Percentiles rank a stretch among this genome's conserved stretches.
These are phyloP conservation scores for Trialeurodes vaporariorum DNA, from an alignment of 1,140 invertebrate species.

Conservation along the genomic window DNA sequence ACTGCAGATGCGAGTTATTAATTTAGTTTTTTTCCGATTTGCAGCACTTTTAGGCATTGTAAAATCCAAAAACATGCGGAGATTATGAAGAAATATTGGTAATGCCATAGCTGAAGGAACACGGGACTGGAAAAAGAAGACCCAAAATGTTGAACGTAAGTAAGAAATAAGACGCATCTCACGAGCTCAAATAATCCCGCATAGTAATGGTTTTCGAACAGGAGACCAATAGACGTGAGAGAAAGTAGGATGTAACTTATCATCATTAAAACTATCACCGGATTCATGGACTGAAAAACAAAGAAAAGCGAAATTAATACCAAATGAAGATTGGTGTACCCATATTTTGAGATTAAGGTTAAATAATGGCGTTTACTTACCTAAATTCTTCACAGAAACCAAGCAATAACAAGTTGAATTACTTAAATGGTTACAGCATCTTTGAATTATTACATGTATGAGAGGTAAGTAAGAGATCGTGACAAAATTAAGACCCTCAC, in stretches of 20 bases:
- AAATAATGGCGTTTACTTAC: no score
- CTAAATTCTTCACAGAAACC: no score
- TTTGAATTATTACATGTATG: no score
- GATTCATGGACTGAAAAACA: slow-evolving; percentile 46
- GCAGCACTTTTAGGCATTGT: slow-evolving; percentile 17
- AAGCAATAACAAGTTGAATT: no score
- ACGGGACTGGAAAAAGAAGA: slow-evolving; percentile 7
- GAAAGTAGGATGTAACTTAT: slow-evolving; percentile 51
- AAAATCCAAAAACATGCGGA: slow-evolving; percentile 22
- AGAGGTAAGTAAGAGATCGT: no score
- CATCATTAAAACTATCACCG: slow-evolving; percentile 41
- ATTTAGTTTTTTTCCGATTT: slow-evolving; percentile 15
- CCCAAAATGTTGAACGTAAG: slow-evolving; percentile 7
- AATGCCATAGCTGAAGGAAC: slow-evolving; percentile 13
- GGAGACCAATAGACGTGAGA: slow-evolving; percentile 52
- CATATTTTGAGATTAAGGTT: no score
- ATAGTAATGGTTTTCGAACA: slow-evolving; percentile 47
- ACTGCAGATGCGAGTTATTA: background rate
- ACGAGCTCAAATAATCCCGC: slow-evolving; percentile 41
- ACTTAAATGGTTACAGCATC: no score
- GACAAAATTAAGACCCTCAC: no score
- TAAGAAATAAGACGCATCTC: slow-evolving; percentile 39
- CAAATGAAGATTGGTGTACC: no score
- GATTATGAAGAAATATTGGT: slow-evolving; percentile 15
- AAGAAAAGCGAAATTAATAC: no score